phyloP scores from a whole-genome alignment of 37 sponge, comb jelly and placozoan species.

The Lycopodina hypogea region DNA sequence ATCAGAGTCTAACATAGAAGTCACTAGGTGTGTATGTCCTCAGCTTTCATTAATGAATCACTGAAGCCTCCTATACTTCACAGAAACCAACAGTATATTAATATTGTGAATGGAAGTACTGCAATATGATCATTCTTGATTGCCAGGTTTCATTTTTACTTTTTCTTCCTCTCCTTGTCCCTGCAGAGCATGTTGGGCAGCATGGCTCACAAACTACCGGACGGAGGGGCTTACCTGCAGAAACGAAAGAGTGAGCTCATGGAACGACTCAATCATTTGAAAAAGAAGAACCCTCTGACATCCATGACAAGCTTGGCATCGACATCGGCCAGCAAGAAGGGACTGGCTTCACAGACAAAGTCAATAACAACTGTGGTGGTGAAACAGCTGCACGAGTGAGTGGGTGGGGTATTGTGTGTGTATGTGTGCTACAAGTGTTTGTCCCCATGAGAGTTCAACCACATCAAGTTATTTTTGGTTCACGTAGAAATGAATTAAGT shows the following conservation, averaged over 20 bases:
- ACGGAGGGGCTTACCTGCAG: constrained; percentile 57
- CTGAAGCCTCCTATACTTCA: no score
- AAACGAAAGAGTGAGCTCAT: background rate
- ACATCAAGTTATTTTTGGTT: no score
- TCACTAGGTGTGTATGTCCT: background rate
- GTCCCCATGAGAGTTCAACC: no score
- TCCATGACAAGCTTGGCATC: background rate
- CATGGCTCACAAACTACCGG: constrained; percentile 39
- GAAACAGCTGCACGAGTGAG: constrained; percentile 64
- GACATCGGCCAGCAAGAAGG: background rate
- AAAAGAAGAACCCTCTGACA: background rate
- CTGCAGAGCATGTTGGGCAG: constrained; percentile 24
- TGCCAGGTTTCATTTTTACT: no score
- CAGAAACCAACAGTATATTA: no score
- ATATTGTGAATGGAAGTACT: no score
- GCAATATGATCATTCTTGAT: no score
- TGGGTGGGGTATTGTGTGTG: background rate
- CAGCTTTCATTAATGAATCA: no score
- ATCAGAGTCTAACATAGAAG: no score
- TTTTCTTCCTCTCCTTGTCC: background rate
- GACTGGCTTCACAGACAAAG: constrained; percentile 17
- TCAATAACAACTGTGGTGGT: constrained; percentile 57
- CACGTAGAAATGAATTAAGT: background rate
- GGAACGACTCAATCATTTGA: constrained; percentile 19
- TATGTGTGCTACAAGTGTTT: background rate